These are phyloP conservation scores for Eupelmus urozonus DNA, from an alignment of 2,888 invertebrate genomes.

Conservation along the genomic window DNA sequence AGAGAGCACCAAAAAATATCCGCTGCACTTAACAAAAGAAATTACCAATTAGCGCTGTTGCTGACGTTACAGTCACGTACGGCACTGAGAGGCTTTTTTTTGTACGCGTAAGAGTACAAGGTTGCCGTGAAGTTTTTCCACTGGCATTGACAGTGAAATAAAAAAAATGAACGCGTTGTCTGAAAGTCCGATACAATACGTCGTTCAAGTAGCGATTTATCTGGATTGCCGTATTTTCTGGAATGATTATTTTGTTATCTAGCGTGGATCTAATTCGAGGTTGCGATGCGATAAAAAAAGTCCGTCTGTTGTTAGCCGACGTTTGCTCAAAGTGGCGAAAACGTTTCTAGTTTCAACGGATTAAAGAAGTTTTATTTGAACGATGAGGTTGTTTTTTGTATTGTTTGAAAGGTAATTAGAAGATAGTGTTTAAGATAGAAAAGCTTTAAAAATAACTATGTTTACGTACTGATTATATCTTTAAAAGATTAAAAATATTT, in stretches of 20 bases:
- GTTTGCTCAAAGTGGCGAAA: too few relatives aligned
- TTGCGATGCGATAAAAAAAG: slow-evolving; percentile 11
- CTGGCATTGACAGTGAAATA: not conserved
- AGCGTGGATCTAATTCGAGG: slow-evolving; percentile 38
- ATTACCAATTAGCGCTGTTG: not conserved
- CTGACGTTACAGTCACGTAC: not conserved
- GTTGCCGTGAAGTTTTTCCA: slow-evolving; percentile 23
- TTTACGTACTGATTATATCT: too few relatives aligned
- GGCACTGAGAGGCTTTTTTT: not conserved
- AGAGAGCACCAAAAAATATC: not conserved
- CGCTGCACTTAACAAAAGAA: not conserved
- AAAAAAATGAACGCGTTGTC: not conserved
- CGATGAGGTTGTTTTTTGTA: too few relatives aligned
- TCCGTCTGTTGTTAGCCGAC: too few relatives aligned
- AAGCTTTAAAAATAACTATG: too few relatives aligned
- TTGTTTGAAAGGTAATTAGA: too few relatives aligned
- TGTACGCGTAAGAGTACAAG: slow-evolving; percentile 4
- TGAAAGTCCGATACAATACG: not conserved
- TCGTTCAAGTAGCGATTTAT: not conserved
- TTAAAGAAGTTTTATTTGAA: too few relatives aligned
- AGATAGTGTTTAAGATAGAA: too few relatives aligned
- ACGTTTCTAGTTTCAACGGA: too few relatives aligned
- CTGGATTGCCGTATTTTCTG: slow-evolving; percentile 17
- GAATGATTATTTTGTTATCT: slow-evolving; percentile 36
- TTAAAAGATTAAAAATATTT: too few relatives aligned